Percentiles rank a stretch among this genome's conserved stretches.
Evolutionary conservation across 2,797 vertebrate genomes (phyloP).

Genomic region (Cirrhinus mrigala): DNA sequence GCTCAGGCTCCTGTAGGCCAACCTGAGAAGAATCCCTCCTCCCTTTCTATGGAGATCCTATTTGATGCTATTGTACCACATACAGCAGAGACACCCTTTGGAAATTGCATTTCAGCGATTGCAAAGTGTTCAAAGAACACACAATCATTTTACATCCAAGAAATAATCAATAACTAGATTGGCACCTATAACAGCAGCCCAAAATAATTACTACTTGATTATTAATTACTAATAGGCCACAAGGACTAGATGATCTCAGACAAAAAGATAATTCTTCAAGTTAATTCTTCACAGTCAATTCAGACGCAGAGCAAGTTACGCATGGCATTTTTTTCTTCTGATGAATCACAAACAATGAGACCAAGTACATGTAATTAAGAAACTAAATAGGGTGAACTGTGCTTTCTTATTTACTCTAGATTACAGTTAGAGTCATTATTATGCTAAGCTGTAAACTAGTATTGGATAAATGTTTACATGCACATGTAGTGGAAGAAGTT

Average conservation of each 20-base stretch:
- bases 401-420: neutral
- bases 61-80: neutral
- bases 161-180: neutral
- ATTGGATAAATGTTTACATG: neutral
- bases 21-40: constrained; percentile 51
- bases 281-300: neutral
- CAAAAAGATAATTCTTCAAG: neutral
- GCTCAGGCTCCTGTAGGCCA: constrained; percentile 59
- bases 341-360: constrained; percentile 6
- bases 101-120: neutral
- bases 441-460: neutral
- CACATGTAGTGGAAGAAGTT: neutral
- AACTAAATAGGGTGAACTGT: neutral
- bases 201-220: neutral
- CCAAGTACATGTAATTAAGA: constrained; percentile 7
- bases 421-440: neutral
- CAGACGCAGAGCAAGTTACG: neutral
- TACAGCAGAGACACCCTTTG: neutral
- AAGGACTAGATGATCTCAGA: neutral
- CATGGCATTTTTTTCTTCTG: neutral
- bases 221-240: neutral
- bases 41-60: constrained; percentile 7
- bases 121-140: neutral
- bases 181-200: neutral
- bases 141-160: neutral